A percentile compares a stretch with the other conserved stretches of the same genome.
phyloP scores from a whole-genome alignment of 2,797 vertebrate species.

The Anguilla anguilla region DNA sequence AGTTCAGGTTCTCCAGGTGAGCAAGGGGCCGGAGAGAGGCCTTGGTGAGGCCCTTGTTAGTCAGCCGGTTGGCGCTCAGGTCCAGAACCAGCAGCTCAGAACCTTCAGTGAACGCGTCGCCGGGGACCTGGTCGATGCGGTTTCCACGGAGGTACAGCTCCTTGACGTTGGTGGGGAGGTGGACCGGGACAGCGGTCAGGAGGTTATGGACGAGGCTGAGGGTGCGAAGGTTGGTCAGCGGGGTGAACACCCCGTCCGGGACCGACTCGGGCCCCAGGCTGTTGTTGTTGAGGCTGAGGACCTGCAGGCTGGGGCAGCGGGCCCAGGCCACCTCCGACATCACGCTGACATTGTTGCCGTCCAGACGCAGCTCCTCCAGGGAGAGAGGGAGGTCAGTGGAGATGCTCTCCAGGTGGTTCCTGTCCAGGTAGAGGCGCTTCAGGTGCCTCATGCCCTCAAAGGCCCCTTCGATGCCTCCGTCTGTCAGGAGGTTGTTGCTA shows the following conservation, averaged over 20 bases:
- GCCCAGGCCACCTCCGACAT: conserved; percentile 57
- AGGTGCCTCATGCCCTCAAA: conserved; percentile 59
- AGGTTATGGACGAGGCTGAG: conserved; percentile 68
- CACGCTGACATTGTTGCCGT: conserved; percentile 58
- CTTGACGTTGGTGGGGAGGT: conserved; percentile 62
- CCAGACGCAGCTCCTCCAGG: conserved; percentile 65
- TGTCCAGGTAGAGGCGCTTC: conserved; percentile 59
- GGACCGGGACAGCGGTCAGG: conserved; percentile 56
- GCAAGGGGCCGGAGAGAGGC: conserved; percentile 62
- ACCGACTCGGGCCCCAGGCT: conserved; percentile 59
- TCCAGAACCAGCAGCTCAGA: conserved; percentile 71
- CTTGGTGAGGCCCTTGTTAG: conserved; percentile 64
- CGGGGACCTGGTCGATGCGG: conserved; percentile 63
- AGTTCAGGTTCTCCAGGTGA: conserved; percentile 73
- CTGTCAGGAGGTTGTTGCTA: conserved; percentile 68
- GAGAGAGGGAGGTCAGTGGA: conserved; percentile 56
- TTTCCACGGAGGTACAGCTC: conserved; percentile 75
- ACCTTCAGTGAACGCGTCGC: conserved; percentile 62
- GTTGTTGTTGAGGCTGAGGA: conserved; percentile 68
- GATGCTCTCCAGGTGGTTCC: conserved; percentile 56
- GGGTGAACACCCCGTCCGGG: conserved; percentile 48
- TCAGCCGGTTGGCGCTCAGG: conserved; percentile 69
- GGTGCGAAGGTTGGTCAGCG: conserved; percentile 54
- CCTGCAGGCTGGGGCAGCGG: conserved; percentile 50
- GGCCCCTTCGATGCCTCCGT: conserved; percentile 57